Evolutionary conservation across 1,140 invertebrate species (phyloP).

Genomic region (Aphaenogaster rudis): DNA sequence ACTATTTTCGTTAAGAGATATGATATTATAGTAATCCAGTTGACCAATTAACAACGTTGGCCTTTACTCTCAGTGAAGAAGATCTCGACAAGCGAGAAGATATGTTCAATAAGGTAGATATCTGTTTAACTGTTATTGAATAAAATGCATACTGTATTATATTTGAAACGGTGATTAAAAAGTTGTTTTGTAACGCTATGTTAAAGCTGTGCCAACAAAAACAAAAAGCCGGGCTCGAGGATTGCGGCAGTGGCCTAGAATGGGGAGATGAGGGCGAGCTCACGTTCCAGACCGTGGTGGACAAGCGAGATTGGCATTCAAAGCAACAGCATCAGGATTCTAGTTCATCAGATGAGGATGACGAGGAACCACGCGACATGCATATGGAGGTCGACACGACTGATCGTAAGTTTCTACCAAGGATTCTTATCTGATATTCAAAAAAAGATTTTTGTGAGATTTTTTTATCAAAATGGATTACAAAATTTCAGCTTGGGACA

Average conservation of each 20-base stretch:
- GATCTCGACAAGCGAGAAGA: slow-evolving; percentile 87
- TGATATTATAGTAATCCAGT: slow-evolving; percentile 84
- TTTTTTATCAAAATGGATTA: neutral
- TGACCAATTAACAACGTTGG: slow-evolving; percentile 87
- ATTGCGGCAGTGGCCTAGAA: slow-evolving; percentile 75
- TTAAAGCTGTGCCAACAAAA: slow-evolving; percentile 80
- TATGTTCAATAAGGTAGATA: slow-evolving; percentile 87
- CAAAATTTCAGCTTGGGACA: slow-evolving; percentile 78
- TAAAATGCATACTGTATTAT: neutral
- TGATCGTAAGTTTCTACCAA: slow-evolving; percentile 83
- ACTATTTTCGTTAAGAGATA: slow-evolving; percentile 62
- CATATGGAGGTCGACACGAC: slow-evolving; percentile 87
- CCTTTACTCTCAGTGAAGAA: slow-evolving; percentile 87
- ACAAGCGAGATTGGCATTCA: slow-evolving; percentile 83
- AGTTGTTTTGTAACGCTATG: neutral
- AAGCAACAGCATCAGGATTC: slow-evolving; percentile 80
- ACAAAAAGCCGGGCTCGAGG: slow-evolving; percentile 78
- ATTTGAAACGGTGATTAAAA: neutral
- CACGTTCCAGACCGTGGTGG: slow-evolving; percentile 86
- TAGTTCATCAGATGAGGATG: slow-evolving; percentile 86
- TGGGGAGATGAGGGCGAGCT: slow-evolving; percentile 85
- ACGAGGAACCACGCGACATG: slow-evolving; percentile 82
- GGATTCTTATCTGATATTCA: neutral
- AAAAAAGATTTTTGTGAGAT: neutral
- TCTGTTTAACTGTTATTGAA: neutral